Percentiles rank a stretch among this genome's conserved stretches.
Evolutionary conservation across 2,113 vertebrate genomes (phyloP).

Genomic region (Saguinus midas): DNA sequence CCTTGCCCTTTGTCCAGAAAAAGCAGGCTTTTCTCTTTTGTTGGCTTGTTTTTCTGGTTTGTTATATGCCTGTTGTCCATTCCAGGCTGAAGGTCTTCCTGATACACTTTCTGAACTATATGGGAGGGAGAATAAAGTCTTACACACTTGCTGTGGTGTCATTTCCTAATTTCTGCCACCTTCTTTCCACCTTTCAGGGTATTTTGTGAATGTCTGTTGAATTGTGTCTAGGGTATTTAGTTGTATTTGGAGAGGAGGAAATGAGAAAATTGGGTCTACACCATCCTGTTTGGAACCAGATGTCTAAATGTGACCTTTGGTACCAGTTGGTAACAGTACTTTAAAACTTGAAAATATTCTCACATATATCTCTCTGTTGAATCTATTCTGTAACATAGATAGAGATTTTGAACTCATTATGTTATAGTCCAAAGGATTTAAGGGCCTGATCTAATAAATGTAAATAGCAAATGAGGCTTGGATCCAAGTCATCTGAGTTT

Average conservation of each 20-base stretch:
- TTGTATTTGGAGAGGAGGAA: background rate
- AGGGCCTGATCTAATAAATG: background rate
- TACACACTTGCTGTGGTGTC: background rate
- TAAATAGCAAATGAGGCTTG: background rate
- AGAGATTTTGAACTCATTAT: background rate
- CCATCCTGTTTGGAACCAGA: background rate
- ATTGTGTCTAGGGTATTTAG: background rate
- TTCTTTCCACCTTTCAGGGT: background rate
- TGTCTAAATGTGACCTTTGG: background rate
- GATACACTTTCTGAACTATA: background rate
- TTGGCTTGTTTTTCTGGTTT: background rate
- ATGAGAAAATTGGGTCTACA: background rate
- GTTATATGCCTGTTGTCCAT: background rate
- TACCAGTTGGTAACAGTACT: background rate
- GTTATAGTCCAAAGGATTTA: background rate
- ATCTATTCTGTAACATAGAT: background rate
- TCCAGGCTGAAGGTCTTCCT: background rate
- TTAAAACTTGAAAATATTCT: background rate
- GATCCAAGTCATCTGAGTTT: background rate
- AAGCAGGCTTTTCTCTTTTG: background rate
- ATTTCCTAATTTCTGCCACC: background rate
- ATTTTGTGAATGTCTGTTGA: background rate
- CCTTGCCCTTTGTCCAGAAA: background rate
- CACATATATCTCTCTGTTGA: background rate
- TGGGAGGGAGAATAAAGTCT: background rate